phyloP scores from a whole-genome alignment of 1,140 invertebrate species.

The Sinella curviseta region DNA sequence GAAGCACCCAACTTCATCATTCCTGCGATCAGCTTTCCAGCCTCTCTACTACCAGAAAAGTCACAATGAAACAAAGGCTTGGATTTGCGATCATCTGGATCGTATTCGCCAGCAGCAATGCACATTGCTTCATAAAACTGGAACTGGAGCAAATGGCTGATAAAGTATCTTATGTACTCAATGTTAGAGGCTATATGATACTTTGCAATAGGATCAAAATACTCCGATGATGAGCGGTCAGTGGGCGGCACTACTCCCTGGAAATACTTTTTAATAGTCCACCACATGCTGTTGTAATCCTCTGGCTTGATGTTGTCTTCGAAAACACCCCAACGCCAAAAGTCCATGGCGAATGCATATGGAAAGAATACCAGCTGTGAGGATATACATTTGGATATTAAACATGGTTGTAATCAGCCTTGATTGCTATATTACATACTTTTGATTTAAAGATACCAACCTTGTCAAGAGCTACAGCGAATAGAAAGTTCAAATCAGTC shows the following conservation, averaged over 20 bases:
- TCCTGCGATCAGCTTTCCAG: conserved; percentile 53
- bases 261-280: conserved; percentile 55
- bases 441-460: no score
- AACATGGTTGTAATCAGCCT: no score
- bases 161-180: no score
- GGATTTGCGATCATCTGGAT: conserved; percentile 46
- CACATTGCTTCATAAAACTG: conserved; percentile 58
- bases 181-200: no score
- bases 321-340: no score
- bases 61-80: conserved; percentile 56
- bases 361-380: no score
- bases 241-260: conserved; percentile 56
- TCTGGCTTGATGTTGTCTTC: conserved; percentile 51
- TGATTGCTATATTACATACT: no score
- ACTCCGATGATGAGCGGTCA: not conserved
- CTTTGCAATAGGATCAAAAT: conserved; percentile 59
- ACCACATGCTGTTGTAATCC: conserved; percentile 57
- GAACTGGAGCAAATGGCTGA: conserved; percentile 43
- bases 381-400: no score
- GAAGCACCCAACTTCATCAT: no score
- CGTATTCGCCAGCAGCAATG: conserved; percentile 50
- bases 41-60: conserved; percentile 55
- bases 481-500: conserved; percentile 58
- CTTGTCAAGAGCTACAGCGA: conserved; percentile 59
- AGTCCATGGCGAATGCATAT: no score